A percentile compares a stretch with the other conserved stretches of the same genome.
These are phyloP conservation scores for Hypolimnas misippus DNA, from an alignment of 2,888 invertebrate species.

Conservation along the genomic window DNA sequence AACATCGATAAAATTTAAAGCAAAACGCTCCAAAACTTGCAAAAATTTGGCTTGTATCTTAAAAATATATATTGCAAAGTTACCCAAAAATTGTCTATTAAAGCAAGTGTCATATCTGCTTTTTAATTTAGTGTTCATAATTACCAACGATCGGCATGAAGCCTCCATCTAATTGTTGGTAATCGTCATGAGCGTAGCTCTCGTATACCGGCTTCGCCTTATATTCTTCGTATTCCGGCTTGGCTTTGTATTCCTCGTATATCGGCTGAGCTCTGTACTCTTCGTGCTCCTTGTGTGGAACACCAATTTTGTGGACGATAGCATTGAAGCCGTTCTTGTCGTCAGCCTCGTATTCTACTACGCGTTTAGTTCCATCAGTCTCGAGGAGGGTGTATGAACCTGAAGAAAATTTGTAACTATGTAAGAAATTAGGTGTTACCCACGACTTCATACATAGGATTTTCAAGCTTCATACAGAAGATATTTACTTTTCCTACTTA, in stretches of 20 bases:
- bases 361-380: slow-evolving; percentile 83
- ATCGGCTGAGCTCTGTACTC: slow-evolving; percentile 49
- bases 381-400: slow-evolving; percentile 84
- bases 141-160: slow-evolving; percentile 65
- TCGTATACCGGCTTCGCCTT: slow-evolving; percentile 36
- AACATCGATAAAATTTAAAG: too few species aligned
- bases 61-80: slow-evolving; percentile 3
- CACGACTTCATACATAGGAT: too few species aligned
- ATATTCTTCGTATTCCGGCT: slow-evolving; percentile 20
- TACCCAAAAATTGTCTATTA: background rate
- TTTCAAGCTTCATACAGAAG: too few species aligned
- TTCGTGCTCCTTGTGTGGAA: slow-evolving; percentile 59
- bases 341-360: slow-evolving; percentile 85
- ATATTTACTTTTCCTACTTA: too few species aligned
- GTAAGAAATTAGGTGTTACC: too few species aligned
- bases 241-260: slow-evolving; percentile 39
- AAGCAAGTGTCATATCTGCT: background rate
- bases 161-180: slow-evolving; percentile 63
- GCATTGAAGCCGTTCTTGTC: slow-evolving; percentile 85
- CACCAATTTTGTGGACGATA: slow-evolving; percentile 82
- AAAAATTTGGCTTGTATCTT: too few species aligned
- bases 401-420: too few species aligned
- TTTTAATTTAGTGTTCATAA: slow-evolving; percentile 55
- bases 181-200: slow-evolving; percentile 47
- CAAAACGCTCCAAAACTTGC: too few species aligned